Conservation (phyloP, 2,888 invertebrate species). For the Drosophila fungiperda region DNA sequence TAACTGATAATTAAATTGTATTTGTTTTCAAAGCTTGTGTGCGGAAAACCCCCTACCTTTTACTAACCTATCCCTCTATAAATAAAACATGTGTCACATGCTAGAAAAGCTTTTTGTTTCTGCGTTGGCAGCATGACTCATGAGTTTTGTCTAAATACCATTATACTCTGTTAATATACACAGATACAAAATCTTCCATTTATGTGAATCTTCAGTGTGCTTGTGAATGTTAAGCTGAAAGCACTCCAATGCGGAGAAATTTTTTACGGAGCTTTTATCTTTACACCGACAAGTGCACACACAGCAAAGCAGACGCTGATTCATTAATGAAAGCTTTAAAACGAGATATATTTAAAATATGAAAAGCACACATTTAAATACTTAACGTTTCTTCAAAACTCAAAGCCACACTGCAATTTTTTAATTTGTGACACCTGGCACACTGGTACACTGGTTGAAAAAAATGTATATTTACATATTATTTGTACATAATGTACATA, state of each 20-base stretch:
- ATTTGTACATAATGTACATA: neutral
- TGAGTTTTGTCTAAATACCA: constrained; percentile 53
- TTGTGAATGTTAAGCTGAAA: constrained; percentile 34
- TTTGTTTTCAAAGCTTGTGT: constrained; percentile 34
- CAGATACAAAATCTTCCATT: constrained; percentile 8
- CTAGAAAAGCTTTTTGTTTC: constrained; percentile 44
- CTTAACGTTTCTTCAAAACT: constrained; percentile 36
- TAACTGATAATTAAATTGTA: constrained; percentile 29
- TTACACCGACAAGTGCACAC: constrained; percentile 24
- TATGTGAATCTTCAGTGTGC: neutral
- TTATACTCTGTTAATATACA: constrained; percentile 5
- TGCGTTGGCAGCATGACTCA: constrained; percentile 68
- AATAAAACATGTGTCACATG: constrained; percentile 64
- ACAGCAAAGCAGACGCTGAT: constrained; percentile 21
- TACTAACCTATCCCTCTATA: constrained; percentile 27
- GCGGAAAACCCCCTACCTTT: constrained; percentile 9
- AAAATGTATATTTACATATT: neutral
- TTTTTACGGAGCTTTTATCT: constrained; percentile 61
- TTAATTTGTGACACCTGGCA: neutral
- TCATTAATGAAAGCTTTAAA: constrained; percentile 16
- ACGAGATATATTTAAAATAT: neutral
- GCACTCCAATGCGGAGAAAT: constrained; percentile 51
- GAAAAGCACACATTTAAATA: constrained; percentile 19
- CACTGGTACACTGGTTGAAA: neutral
- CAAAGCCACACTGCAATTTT: neutral